Conservation (phyloP, 2,113 vertebrate species). For the Cromileptes altivelis region DNA sequence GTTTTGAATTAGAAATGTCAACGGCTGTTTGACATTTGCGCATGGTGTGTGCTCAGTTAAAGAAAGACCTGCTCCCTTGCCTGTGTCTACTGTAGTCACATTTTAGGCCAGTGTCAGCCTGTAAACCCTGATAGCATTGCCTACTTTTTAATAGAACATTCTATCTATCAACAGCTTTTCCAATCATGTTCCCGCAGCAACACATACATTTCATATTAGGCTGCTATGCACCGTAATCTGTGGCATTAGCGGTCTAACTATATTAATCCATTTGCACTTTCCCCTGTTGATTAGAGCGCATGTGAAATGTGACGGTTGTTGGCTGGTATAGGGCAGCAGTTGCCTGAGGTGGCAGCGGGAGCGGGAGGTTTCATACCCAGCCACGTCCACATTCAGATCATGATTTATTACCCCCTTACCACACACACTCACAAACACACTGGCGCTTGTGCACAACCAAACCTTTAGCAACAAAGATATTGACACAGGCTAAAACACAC, state of each 20-base stretch:
- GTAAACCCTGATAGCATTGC: slow-evolving; percentile 52
- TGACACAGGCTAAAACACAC: slow-evolving; percentile 39
- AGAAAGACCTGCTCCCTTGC: slow-evolving; percentile 26
- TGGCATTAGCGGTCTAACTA: slow-evolving; percentile 76
- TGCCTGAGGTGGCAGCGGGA: slow-evolving; percentile 76
- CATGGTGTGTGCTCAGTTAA: neutral
- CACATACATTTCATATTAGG: slow-evolving; percentile 73
- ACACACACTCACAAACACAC: slow-evolving; percentile 46
- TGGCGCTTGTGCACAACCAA: slow-evolving; percentile 25
- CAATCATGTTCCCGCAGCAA: slow-evolving; percentile 69
- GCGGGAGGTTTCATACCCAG: slow-evolving; percentile 74
- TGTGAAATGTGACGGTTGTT: slow-evolving; percentile 76
- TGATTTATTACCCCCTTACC: slow-evolving; percentile 80
- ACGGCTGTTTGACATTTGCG: slow-evolving; percentile 37
- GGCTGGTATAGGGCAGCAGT: slow-evolving; percentile 82
- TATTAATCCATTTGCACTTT: slow-evolving; percentile 84
- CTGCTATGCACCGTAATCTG: slow-evolving; percentile 69
- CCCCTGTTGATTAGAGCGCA: slow-evolving; percentile 80
- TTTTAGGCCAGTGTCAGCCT: slow-evolving; percentile 34
- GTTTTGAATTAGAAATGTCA: slow-evolving; percentile 32
- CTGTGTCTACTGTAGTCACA: slow-evolving; percentile 22
- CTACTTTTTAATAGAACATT: slow-evolving; percentile 68
- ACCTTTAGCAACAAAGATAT: slow-evolving; percentile 55
- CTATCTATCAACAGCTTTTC: slow-evolving; percentile 68
- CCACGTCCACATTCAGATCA: slow-evolving; percentile 74